These are phyloP conservation scores for Calephelis virginiensis DNA, from an alignment of 1,140 invertebrate species.

Conservation along the genomic window DNA sequence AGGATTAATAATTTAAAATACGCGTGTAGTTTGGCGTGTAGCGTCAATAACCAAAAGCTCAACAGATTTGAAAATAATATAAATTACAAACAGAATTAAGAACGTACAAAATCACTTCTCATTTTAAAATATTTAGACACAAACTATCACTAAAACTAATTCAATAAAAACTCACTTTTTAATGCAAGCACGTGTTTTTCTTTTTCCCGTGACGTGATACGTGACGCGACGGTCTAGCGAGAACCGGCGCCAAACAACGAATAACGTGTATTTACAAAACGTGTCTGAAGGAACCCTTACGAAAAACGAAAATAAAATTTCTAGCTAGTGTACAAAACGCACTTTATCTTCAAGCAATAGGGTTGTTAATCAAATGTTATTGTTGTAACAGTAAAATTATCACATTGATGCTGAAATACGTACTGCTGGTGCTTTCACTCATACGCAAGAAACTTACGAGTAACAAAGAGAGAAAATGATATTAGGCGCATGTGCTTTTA, in stretches of 20 bases:
- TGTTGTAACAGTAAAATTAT: conserved; percentile 9
- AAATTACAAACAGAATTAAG: no score
- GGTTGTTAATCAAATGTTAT: neutral
- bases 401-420: conserved; percentile 5
- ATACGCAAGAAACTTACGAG: neutral
- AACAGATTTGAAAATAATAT: neutral
- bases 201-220: neutral
- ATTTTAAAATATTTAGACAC: neutral
- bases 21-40: no score
- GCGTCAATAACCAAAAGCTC: neutral
- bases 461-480: conserved; percentile 3
- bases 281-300: conserved; percentile 9
- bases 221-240: conserved; percentile 1
- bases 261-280: conserved; percentile 15
- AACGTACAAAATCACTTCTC: neutral
- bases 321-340: neutral
- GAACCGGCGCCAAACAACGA: conserved; percentile 8
- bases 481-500: neutral
- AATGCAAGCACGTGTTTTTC: conserved; percentile 5
- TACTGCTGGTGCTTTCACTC: neutral
- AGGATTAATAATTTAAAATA: no score
- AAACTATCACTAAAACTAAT: neutral
- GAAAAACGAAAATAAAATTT: conserved; percentile 16
- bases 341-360: neutral
- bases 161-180: conserved; percentile 15